Conservation (phyloP, 2,113 vertebrate genomes). For the Aleadryas rufinucha region DNA sequence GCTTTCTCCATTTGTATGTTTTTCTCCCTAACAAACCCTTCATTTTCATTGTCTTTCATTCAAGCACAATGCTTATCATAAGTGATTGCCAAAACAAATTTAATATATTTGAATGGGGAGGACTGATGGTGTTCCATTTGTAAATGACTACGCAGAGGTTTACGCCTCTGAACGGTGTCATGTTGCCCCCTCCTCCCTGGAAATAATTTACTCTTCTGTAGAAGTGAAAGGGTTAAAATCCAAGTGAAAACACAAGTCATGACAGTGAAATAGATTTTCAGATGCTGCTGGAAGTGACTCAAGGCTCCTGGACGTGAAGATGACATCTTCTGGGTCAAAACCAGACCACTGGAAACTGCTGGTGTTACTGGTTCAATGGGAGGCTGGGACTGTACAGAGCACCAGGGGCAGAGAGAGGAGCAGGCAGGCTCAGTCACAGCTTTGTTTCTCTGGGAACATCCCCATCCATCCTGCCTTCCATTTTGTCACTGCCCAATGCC, state of each 20-base stretch:
- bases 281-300: background rate
- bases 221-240: background rate
- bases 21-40: background rate
- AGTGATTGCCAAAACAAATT: background rate
- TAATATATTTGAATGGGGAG: background rate
- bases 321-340: background rate
- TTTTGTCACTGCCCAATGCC: background rate
- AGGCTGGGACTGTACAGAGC: background rate
- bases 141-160: background rate
- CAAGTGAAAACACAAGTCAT: background rate
- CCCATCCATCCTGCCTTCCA: background rate
- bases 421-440: background rate
- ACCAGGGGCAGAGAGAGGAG: background rate
- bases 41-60: background rate
- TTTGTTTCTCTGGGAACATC: background rate
- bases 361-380: background rate
- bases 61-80: background rate
- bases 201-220: background rate
- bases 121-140: background rate
- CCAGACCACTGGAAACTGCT: background rate
- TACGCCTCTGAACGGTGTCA: background rate
- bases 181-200: accelerated
- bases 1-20: background rate
- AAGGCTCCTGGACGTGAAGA: background rate
- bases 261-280: background rate